A percentile compares a stretch with the other conserved stretches of the same genome.
Evolutionary conservation across 2,888 invertebrate genomes (phyloP).

Genomic region (Meliscaeva auricollis): DNA sequence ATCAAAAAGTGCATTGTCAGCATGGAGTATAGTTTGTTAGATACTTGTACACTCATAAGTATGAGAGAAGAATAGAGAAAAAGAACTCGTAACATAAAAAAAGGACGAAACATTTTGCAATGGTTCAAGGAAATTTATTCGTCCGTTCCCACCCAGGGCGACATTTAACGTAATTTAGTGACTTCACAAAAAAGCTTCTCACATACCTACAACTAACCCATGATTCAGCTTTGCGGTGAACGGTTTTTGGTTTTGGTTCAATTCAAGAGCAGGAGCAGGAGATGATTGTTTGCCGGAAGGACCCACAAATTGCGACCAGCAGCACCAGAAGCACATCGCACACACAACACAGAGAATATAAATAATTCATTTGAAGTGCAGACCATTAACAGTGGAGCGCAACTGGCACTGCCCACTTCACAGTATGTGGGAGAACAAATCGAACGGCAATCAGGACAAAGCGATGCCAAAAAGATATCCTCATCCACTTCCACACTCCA

Average conservation of each 20-base stretch:
- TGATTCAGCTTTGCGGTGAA: conserved; percentile 11
- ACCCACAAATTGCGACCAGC: conserved; percentile 67
- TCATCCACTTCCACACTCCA: conserved; percentile 28
- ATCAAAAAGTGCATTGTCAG: conserved; percentile 64
- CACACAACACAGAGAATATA: conserved; percentile 58
- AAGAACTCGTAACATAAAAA: conserved; percentile 61
- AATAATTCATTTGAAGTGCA: conserved; percentile 76
- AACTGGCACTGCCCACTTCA: conserved; percentile 77
- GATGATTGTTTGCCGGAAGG: conserved; percentile 54
- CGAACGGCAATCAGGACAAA: conserved; percentile 77
- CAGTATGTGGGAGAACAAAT: conserved; percentile 77
- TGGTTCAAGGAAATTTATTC: conserved; percentile 76
- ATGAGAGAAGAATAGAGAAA: not conserved
- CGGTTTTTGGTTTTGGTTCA: not conserved
- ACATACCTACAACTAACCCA: conserved; percentile 21
- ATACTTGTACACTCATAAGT: not conserved
- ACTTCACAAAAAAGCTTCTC: conserved; percentile 74
- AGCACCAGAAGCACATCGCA: conserved; percentile 57
- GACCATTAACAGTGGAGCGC: conserved; percentile 76
- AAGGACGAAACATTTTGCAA: conserved; percentile 70
- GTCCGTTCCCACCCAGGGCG: conserved; percentile 77
- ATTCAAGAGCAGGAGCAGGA: conserved; percentile 16
- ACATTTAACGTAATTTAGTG: conserved; percentile 77
- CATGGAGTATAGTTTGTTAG: conserved; percentile 31
- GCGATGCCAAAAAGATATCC: conserved; percentile 62